Conservation (phyloP, 1,140 invertebrate species). For the Aplysia californica region DNA sequence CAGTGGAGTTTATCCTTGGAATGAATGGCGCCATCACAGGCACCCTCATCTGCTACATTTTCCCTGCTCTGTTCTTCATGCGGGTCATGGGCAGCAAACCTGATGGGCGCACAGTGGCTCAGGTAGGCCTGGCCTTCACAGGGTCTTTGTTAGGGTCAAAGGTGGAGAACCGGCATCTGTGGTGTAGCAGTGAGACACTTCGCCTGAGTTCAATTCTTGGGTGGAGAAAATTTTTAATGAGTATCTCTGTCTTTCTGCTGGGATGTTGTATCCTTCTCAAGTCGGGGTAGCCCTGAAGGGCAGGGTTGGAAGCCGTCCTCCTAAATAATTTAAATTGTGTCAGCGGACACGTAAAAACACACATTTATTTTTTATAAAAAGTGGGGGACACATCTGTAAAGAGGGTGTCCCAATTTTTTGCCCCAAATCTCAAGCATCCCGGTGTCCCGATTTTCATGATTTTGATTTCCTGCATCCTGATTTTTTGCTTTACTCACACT, state of each 20-base stretch:
- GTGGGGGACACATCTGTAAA: too few species aligned
- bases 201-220: not conserved
- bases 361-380: too few species aligned
- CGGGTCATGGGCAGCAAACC: constrained; percentile 67
- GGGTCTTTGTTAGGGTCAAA: too few species aligned
- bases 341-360: too few species aligned
- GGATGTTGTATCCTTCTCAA: not conserved
- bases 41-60: constrained; percentile 91
- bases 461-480: too few species aligned
- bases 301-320: too few species aligned
- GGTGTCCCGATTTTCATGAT: too few species aligned
- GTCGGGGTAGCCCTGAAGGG: not conserved
- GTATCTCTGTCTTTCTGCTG: not conserved
- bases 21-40: constrained; percentile 94
- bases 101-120: constrained; percentile 67
- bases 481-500: too few species aligned
- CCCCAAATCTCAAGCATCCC: too few species aligned
- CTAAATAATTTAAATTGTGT: too few species aligned
- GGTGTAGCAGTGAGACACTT: not conserved
- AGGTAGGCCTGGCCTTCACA: constrained; percentile 59
- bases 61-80: constrained; percentile 81
- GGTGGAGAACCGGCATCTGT: too few species aligned
- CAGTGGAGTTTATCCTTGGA: constrained; percentile 91
- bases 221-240: not conserved
- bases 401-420: too few species aligned